Evolutionary conservation across 2,113 vertebrate species (phyloP).

Genomic region (Pedetes capensis): DNA sequence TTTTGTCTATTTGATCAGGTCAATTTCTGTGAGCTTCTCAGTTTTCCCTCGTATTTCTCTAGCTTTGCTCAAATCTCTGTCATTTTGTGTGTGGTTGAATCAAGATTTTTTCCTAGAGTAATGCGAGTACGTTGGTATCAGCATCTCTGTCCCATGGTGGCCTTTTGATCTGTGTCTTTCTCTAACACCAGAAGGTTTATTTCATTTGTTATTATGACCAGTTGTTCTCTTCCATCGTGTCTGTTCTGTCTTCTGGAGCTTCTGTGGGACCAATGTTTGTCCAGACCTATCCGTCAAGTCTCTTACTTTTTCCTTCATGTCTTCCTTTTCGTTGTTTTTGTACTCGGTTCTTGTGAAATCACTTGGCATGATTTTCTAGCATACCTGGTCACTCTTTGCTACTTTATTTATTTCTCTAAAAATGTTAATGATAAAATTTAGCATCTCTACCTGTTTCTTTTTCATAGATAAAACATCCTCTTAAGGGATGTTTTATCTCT

Average conservation of each 20-base stretch:
- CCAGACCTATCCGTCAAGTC: not conserved
- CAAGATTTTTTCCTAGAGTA: not conserved
- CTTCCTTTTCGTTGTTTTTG: slow-evolving; percentile 16
- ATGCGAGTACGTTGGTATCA: not conserved
- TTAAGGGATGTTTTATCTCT: not conserved
- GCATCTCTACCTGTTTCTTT: slow-evolving; percentile 27
- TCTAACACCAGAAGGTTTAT: not conserved
- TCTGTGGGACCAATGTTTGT: not conserved
- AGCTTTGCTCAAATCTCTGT: slow-evolving; percentile 4
- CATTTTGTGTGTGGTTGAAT: not conserved
- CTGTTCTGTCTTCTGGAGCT: not conserved
- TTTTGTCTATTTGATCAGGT: not conserved
- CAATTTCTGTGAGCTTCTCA: not conserved
- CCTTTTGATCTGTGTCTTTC: not conserved
- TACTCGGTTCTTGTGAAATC: slow-evolving; percentile 20
- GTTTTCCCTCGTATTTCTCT: not conserved
- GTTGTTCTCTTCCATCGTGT: not conserved
- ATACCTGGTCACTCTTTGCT: not conserved
- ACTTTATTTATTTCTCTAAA: slow-evolving; percentile 26
- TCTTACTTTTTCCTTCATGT: not conserved
- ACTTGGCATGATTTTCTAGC: slow-evolving; percentile 32
- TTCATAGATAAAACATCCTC: not conserved
- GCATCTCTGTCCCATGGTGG: not conserved
- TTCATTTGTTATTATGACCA: not conserved
- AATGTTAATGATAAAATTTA: slow-evolving; percentile 36